These are phyloP conservation scores for Chamaetylas fuelleborni DNA, from an alignment of 2,113 vertebrate genomes.

Conservation along the genomic window DNA sequence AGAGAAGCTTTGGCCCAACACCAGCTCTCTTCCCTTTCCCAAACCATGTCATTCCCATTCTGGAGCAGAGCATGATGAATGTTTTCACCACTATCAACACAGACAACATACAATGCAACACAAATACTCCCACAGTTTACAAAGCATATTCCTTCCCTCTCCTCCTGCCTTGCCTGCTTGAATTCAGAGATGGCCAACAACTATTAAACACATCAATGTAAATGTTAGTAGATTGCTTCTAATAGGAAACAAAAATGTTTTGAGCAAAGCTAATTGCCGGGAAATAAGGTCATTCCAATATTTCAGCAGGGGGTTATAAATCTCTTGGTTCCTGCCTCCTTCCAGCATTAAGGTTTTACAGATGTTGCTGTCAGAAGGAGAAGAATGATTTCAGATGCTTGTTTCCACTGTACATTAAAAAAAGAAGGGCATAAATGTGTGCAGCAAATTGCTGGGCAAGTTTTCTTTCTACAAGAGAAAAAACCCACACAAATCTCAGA, in stretches of 20 bases:
- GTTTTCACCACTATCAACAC: neutral
- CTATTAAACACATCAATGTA: slow-evolving; percentile 38
- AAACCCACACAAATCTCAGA: neutral
- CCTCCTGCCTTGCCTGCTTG: neutral
- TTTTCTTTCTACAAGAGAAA: neutral
- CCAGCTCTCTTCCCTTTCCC: neutral
- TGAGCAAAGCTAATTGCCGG: slow-evolving; percentile 59
- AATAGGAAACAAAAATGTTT: slow-evolving; percentile 69
- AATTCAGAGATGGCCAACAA: slow-evolving; percentile 26
- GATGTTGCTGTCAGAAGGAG: slow-evolving; percentile 54
- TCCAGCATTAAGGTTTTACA: slow-evolving; percentile 59
- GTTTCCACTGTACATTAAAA: slow-evolving; percentile 20
- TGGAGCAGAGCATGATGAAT: neutral
- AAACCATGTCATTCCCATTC: neutral
- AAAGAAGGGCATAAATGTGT: neutral
- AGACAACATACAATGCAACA: neutral
- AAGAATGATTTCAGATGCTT: slow-evolving; percentile 54
- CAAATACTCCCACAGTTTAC: neutral
- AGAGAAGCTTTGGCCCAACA: neutral
- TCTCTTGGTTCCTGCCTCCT: slow-evolving; percentile 37
- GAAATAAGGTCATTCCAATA: slow-evolving; percentile 64
- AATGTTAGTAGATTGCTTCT: slow-evolving; percentile 48
- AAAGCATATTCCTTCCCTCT: neutral
- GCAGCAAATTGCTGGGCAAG: neutral
- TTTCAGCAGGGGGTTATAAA: slow-evolving; percentile 57